Evolutionary conservation across 1,140 invertebrate species (phyloP).

Genomic region (Formica exsecta): DNA sequence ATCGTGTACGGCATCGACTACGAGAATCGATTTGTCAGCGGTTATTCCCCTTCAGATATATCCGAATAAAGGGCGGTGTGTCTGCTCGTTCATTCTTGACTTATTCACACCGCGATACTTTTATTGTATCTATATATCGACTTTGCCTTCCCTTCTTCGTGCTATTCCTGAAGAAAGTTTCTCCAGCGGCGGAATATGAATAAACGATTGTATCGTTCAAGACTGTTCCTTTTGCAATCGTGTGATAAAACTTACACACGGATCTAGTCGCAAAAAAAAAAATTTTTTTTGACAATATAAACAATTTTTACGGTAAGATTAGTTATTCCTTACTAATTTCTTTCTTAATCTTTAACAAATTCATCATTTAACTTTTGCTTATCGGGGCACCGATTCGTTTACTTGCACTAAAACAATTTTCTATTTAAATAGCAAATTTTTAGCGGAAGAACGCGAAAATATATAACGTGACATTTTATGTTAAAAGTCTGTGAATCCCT

Average conservation of each 20-base stretch:
- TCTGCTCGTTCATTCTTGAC: slow-evolving; percentile 40
- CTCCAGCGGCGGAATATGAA: slow-evolving; percentile 35
- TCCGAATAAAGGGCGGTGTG: slow-evolving; percentile 55
- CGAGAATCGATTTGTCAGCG: slow-evolving; percentile 71
- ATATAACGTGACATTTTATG: neutral
- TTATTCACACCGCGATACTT: slow-evolving; percentile 53
- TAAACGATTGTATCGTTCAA: slow-evolving; percentile 56
- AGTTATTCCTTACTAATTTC: neutral
- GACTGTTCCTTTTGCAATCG: slow-evolving; percentile 30
- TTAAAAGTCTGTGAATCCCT: neutral
- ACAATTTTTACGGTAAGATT: neutral
- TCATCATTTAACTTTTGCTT: neutral
- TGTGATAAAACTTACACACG: slow-evolving; percentile 12
- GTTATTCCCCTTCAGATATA: slow-evolving; percentile 70
- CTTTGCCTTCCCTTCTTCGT: neutral
- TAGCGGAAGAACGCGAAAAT: neutral
- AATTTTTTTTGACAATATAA: neutral
- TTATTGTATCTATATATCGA: slow-evolving; percentile 54
- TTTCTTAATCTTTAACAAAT: neutral
- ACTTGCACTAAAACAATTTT: neutral
- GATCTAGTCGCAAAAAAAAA: neutral
- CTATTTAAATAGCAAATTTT: neutral
- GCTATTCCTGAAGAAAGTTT: slow-evolving; percentile 22
- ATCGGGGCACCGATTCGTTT: neutral
- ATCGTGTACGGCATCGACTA: slow-evolving; percentile 2